Percentiles rank a stretch among this genome's conserved stretches.
These are phyloP conservation scores for Brachypodius melanocephalos DNA, from an alignment of 2,113 vertebrate genomes.

Conservation along the genomic window DNA sequence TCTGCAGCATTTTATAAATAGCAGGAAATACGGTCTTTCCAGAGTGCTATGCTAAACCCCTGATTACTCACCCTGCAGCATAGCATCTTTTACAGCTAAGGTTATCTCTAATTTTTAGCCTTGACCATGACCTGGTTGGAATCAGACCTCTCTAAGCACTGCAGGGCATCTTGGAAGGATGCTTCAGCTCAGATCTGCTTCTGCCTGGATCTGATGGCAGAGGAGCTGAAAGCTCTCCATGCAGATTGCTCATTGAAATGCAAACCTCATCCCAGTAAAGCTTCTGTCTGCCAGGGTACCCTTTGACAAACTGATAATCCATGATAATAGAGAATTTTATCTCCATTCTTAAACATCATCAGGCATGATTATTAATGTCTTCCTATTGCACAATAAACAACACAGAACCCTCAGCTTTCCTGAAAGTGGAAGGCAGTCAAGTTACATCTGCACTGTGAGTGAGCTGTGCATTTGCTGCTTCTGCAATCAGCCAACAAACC, in stretches of 20 bases:
- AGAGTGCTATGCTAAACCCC: neutral
- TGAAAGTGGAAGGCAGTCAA: neutral
- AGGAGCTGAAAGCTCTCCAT: neutral
- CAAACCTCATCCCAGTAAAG: slow-evolving; percentile 35
- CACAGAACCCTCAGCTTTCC: neutral
- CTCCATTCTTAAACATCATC: slow-evolving; percentile 33
- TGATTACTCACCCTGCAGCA: neutral
- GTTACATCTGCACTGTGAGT: neutral
- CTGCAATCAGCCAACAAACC: slow-evolving; percentile 33
- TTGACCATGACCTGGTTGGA: neutral
- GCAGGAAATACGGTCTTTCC: neutral
- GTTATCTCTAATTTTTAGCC: neutral
- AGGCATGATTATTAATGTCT: slow-evolving; percentile 32
- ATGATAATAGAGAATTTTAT: slow-evolving; percentile 45
- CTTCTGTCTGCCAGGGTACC: slow-evolving; percentile 39
- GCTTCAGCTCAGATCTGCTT: neutral
- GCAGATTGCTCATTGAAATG: slow-evolving; percentile 55
- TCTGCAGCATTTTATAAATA: neutral
- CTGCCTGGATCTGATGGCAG: neutral
- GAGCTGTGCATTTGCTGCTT: neutral
- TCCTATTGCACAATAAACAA: slow-evolving; percentile 34
- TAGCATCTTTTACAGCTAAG: neutral
- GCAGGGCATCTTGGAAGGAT: neutral
- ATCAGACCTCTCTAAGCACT: neutral
- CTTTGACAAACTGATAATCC: slow-evolving; percentile 55